phyloP scores from a whole-genome alignment of 2,888 invertebrate genomes.

The Timema cristinae region DNA sequence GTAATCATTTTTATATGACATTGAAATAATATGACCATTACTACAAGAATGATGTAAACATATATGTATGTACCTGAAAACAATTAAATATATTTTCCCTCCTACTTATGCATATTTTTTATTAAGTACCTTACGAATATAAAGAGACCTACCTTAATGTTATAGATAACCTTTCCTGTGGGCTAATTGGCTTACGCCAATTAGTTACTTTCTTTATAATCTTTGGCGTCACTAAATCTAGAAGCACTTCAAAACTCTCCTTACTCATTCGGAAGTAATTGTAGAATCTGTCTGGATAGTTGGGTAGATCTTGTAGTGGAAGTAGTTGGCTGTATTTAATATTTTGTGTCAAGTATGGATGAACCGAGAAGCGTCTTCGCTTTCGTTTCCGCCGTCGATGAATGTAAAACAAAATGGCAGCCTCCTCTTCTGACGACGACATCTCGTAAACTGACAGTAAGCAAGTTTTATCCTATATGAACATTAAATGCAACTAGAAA shows the following conservation, averaged over 20 bases:
- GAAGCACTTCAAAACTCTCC: slow-evolving; percentile 1
- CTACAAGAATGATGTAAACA: neutral
- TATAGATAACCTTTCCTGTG: neutral
- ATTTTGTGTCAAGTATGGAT: neutral
- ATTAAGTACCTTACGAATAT: neutral
- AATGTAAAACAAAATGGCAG: neutral
- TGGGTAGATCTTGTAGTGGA: neutral
- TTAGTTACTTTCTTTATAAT: neutral
- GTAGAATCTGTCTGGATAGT: slow-evolving; percentile 2
- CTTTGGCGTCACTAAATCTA: neutral
- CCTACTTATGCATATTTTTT: neutral
- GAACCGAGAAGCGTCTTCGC: neutral
- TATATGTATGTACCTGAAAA: neutral
- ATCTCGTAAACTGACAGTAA: neutral
- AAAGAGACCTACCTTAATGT: neutral
- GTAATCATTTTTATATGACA: neutral
- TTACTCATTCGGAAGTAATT: slow-evolving; percentile 5
- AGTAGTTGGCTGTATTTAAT: neutral
- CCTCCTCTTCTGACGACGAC: neutral
- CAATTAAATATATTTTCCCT: too few species aligned
- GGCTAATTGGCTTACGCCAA: neutral
- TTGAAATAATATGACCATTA: neutral
- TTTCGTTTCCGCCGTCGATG: neutral
- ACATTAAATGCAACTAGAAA: neutral
- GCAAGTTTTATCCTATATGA: neutral